phyloP scores from a whole-genome alignment of 2,797 vertebrate genomes.

The Luscinia luscinia region DNA sequence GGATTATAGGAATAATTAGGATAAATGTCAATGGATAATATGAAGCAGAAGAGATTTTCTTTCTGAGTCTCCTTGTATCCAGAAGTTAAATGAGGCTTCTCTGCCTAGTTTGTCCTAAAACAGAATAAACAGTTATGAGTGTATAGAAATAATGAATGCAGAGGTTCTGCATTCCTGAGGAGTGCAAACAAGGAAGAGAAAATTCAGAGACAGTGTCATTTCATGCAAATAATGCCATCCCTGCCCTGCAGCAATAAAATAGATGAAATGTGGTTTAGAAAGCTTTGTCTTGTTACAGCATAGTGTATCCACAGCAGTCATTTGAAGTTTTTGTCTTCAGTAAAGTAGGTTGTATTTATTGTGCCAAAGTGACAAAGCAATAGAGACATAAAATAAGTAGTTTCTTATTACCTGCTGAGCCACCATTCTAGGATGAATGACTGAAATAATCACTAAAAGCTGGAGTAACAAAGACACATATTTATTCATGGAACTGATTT shows the following conservation, averaged over 20 bases:
- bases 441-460: neutral
- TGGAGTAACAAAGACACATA: neutral
- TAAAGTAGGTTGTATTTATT: neutral
- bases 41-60: neutral
- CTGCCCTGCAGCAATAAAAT: neutral
- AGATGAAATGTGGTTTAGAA: neutral
- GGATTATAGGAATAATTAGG: neutral
- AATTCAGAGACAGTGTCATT: neutral
- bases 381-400: neutral
- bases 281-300: neutral
- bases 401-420: neutral
- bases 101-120: neutral
- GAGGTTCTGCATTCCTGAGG: neutral
- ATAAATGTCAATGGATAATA: neutral
- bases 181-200: neutral
- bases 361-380: neutral
- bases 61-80: neutral
- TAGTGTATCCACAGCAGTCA: neutral
- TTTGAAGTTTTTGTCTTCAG: neutral
- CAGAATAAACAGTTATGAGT: neutral
- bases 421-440: neutral
- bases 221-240: neutral
- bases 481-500: neutral
- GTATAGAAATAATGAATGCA: neutral
- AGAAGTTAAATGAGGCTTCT: neutral